These are phyloP conservation scores for Galagoides demidoff DNA, from an alignment of 2,797 vertebrate species.

Conservation along the genomic window DNA sequence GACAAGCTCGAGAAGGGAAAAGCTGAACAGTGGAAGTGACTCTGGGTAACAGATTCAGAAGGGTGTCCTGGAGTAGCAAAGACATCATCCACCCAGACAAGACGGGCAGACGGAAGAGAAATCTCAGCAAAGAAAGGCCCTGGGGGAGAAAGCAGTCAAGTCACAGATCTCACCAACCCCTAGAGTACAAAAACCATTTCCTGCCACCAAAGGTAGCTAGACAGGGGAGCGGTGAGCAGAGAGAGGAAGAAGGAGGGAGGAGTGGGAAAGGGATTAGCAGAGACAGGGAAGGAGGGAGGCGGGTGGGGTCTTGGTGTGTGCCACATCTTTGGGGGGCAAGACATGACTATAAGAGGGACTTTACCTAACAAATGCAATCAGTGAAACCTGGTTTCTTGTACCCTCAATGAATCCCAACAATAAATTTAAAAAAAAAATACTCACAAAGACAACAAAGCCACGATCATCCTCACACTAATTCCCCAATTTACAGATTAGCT, in stretches of 20 bases:
- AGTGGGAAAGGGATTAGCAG: too few relatives aligned
- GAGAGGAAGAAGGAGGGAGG: too few relatives aligned
- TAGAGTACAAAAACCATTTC: not conserved
- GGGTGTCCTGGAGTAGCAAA: not conserved
- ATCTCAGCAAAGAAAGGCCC: not conserved
- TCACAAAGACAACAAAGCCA: conserved; percentile 13
- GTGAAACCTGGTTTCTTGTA: too few relatives aligned
- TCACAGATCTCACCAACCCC: not conserved
- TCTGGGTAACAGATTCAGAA: not conserved
- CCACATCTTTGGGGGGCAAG: too few relatives aligned
- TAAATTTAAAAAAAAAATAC: not conserved
- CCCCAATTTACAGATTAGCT: conserved; percentile 58
- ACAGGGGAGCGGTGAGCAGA: too few relatives aligned
- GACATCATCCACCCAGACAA: not conserved
- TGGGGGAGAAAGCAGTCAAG: not conserved
- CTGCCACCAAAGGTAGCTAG: not conserved
- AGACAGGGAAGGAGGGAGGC: too few relatives aligned
- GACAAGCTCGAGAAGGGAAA: not conserved
- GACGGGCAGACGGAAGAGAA: not conserved
- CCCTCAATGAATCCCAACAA: too few relatives aligned
- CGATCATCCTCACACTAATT: conserved; percentile 60
- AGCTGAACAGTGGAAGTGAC: conserved; percentile 4
- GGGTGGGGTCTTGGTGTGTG: too few relatives aligned
- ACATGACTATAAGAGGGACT: too few relatives aligned
- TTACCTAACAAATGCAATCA: too few relatives aligned